Percentiles rank a stretch among this genome's conserved stretches.
phyloP scores from a whole-genome alignment of 1,140 invertebrate genomes.

The Temnothorax nylanderi region DNA sequence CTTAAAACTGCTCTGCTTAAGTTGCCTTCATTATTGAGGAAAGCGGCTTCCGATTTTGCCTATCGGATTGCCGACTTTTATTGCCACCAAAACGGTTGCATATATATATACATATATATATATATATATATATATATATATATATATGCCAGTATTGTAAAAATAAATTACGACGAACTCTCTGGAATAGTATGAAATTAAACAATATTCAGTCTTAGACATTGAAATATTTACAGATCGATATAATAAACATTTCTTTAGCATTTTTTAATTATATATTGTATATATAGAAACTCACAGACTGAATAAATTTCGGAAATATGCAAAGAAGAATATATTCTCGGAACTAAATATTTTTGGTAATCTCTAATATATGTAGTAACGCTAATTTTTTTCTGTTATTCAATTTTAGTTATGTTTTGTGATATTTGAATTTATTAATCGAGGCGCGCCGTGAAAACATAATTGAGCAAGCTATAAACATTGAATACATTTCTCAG shows the following conservation, averaged over 20 bases:
- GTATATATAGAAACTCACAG: neutral
- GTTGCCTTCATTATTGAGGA: too few relatives aligned
- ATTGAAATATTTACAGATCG: neutral
- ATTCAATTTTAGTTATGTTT: neutral
- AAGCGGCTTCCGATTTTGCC: too few relatives aligned
- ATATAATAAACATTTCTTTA: neutral
- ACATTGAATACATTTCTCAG: conserved; percentile 17
- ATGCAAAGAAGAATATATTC: neutral
- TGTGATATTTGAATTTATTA: neutral
- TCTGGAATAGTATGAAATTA: neutral
- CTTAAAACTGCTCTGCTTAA: too few relatives aligned
- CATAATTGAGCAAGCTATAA: neutral
- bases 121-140: too few relatives aligned
- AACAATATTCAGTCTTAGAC: neutral
- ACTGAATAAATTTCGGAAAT: neutral
- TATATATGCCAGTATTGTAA: neutral
- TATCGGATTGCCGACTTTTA: too few relatives aligned
- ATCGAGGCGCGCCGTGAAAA: neutral
- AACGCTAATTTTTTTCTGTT: neutral
- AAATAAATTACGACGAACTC: neutral
- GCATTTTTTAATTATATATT: neutral
- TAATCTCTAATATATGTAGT: neutral
- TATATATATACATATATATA: too few relatives aligned
- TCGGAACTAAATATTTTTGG: neutral
- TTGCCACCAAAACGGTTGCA: too few relatives aligned